Base-by-base conservation (phyloP, 2,888 invertebrate genomes). In the Drosophila longiperda region DNA sequence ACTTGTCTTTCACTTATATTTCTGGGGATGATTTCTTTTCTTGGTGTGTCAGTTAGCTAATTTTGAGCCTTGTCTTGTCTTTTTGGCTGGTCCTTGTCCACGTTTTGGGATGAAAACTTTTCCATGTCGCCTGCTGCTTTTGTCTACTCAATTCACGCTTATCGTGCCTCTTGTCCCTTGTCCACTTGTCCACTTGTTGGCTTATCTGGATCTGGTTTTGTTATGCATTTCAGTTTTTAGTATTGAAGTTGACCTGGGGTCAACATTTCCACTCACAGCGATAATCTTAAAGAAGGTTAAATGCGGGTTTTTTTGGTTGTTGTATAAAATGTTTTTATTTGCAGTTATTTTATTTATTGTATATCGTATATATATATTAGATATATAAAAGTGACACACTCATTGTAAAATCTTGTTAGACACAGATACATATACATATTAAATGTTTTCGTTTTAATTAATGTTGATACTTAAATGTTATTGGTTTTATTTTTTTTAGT, bases 341-440 rank as follows among this genome's bases (percentile, higher is more conserved):
- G 83, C 79, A 82, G 77, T 89, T 84, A 82, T 79, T 87, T 79
- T 70, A 62, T 70, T 73, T 83, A 89, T 80, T 75, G 72, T 83
- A 78, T 82, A 86, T 83, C 74, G 80, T 73, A 82, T 79, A 38
- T 49, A 49, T 54, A 86, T 89, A 77, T 86, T 76, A 80, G 71
- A 84, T 84, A 81, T 89, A 78, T 81, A 87, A 89, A 86, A 89
- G 90, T 84, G 90, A 89, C 85, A 86, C 88, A 76, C 90, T 79
- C 89, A 86, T 87, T 77, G 80, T 86, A 86, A 86, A 86, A 86
- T 86, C 90, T 89, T 89, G 88, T 87, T 87, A 89, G 85, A 89
- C 90, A 86, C 88, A 75, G 65, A 80, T 71, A 80, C 80, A 72
- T 72, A 52, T 71, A 80, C 80, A 72, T 72, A 53, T 70, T 68